Base-by-base conservation (phyloP, 2,888 invertebrate species). In the Ptychoptera albimana region DNA sequence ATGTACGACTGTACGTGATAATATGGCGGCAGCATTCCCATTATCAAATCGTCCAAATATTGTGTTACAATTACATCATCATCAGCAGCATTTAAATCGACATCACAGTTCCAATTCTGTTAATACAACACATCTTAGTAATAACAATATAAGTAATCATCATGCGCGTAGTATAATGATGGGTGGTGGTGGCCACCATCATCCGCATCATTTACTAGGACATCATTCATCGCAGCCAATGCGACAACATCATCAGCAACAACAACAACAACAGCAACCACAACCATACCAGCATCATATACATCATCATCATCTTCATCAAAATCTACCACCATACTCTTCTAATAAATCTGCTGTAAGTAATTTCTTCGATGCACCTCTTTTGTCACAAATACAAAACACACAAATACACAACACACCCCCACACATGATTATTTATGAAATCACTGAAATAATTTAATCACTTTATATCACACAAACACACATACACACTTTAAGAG, bases 21-120 rank as follows among this genome's bases (percentile, higher is more conserved):
- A 63, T 50, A 40, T 32, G 30, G 31, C 61, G 30, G 63, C 63
- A 9, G 63, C 63, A 14, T 63, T 63, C 50, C 63, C 65, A 23
- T 51, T 64, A 2, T 64, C 64, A 9, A 63, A 64, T 50, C 56
- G 64, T 8, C 64, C 64, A 14, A 65, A 65, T 51, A 65, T 65
- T 44, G 63, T 64, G 16, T 61, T 66, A 47, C 64, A 64, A 49
- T 50, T 64, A 50, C 65, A 65, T 49, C 65, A 65, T 43, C 60
- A 61, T 49, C 63, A 62, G 34, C 63, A 60, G 40, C 55, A 57
- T 36, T 52, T 53, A 40, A 52, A 55, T 23, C 52, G 52, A 29
- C 48, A 51, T 46, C 50, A 52, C 23, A 23, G 23, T 23, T 23
- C 23, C 37, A 12, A 16, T 37, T n/a, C 43, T 38, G 39, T 29